These are phyloP conservation scores for Pampusana beccarii DNA, from an alignment of 2,113 vertebrate species.

Conservation along the genomic window DNA sequence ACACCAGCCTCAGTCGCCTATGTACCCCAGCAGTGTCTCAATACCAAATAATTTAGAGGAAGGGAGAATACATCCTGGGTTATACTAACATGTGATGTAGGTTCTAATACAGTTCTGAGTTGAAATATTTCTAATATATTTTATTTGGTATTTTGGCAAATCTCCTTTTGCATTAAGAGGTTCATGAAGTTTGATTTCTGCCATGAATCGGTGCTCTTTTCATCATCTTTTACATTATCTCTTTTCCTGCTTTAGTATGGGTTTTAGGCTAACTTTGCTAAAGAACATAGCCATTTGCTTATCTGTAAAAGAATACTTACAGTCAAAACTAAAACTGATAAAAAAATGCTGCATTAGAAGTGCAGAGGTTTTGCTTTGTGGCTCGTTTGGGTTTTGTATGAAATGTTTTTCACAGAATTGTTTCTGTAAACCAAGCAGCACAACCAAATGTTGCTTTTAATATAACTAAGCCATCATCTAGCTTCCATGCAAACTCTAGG, in stretches of 20 bases:
- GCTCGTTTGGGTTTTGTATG: neutral
- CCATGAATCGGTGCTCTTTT: neutral
- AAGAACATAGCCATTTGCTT: neutral
- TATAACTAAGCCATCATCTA: neutral
- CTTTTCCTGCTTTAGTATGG: neutral
- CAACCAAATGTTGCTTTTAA: neutral
- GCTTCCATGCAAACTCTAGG: neutral
- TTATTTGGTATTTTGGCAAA: neutral
- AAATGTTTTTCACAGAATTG: neutral
- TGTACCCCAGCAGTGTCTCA: fast-evolving
- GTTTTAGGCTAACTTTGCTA: neutral
- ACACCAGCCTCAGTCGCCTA: neutral
- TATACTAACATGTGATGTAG: neutral
- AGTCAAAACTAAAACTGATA: neutral
- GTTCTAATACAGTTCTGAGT: neutral
- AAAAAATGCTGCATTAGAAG: neutral
- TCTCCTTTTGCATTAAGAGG: neutral
- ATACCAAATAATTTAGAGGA: neutral
- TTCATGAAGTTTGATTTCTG: neutral
- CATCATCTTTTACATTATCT: neutral
- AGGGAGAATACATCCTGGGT: neutral
- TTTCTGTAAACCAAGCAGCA: neutral
- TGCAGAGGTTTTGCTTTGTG: neutral
- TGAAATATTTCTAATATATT: neutral
- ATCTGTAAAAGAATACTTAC: neutral